Percentiles rank a stretch among this genome's conserved stretches.
These are phyloP conservation scores for Nothura maculosa DNA, from an alignment of 2,797 vertebrate species.

Conservation along the genomic window DNA sequence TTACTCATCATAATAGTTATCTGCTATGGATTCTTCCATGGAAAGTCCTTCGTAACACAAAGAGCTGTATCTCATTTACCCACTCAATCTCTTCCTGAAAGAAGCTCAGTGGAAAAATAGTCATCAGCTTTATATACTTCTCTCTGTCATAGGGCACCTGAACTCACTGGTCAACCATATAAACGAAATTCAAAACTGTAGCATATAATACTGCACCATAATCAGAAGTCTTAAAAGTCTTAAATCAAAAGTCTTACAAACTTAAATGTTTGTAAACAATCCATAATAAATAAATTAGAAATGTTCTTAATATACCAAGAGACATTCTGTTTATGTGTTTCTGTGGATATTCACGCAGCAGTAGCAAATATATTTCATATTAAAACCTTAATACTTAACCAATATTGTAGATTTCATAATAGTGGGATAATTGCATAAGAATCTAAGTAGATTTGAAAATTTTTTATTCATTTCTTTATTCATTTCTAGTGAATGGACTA, in stretches of 20 bases:
- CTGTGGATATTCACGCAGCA: background rate
- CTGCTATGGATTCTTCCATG: background rate
- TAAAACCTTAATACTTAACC: background rate
- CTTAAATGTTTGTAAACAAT: background rate
- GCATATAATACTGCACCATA: background rate
- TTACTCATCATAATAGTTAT: background rate
- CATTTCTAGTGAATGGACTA: background rate
- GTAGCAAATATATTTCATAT: background rate
- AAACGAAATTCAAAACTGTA: background rate
- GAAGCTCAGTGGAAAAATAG: background rate
- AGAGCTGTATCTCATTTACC: background rate
- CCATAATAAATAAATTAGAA: background rate
- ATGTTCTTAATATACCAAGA: background rate
- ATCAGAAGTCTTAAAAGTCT: accelerated
- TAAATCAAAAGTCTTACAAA: too few species aligned
- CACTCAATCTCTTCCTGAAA: background rate
- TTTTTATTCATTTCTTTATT: background rate
- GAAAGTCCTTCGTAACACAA: background rate
- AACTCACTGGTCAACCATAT: background rate
- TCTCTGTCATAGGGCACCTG: background rate
- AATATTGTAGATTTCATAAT: background rate
- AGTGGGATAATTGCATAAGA: background rate
- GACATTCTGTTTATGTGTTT: background rate
- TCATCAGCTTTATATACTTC: background rate
- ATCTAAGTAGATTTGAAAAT: background rate